Evolutionary conservation across 2,113 vertebrate species (phyloP).

Genomic region (Dissostichus mawsoni): DNA sequence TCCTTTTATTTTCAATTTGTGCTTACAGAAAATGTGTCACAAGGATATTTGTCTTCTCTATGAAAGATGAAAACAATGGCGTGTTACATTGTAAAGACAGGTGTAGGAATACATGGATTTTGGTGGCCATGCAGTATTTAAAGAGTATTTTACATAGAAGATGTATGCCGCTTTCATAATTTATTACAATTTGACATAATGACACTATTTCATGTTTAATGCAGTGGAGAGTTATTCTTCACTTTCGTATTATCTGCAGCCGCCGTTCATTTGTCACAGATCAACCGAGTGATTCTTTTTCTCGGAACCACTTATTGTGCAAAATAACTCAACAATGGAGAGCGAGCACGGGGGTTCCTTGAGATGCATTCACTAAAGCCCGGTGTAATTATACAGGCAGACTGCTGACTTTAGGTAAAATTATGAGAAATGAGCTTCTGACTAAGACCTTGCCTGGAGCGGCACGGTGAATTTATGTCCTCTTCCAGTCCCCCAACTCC

Average conservation of each 20-base stretch:
- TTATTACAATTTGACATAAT: conserved; percentile 65
- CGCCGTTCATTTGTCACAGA: conserved; percentile 32
- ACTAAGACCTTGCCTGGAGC: conserved; percentile 84
- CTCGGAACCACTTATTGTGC: conserved; percentile 28
- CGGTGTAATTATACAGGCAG: conserved; percentile 72
- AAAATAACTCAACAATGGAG: conserved; percentile 59
- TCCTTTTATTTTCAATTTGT: conserved; percentile 10
- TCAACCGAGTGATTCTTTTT: conserved; percentile 36
- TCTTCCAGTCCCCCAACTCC: conserved; percentile 45
- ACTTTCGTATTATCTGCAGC: conserved; percentile 28
- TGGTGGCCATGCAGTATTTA: conserved; percentile 40
- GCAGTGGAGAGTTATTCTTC: conserved; percentile 48
- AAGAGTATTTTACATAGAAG: conserved; percentile 43
- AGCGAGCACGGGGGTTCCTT: conserved; percentile 17
- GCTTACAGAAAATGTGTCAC: conserved; percentile 4
- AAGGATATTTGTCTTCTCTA: background rate
- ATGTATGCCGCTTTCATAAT: conserved; percentile 63
- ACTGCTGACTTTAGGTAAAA: conserved; percentile 81
- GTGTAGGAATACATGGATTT: conserved; percentile 37
- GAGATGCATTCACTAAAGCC: conserved; percentile 61
- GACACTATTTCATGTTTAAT: conserved; percentile 72
- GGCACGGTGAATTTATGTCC: conserved; percentile 78
- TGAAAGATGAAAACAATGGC: conserved; percentile 10
- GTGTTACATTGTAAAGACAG: conserved; percentile 12
- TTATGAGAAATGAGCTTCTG: conserved; percentile 79